phyloP scores from a whole-genome alignment of 2,113 vertebrate genomes.

The Polypterus senegalus region DNA sequence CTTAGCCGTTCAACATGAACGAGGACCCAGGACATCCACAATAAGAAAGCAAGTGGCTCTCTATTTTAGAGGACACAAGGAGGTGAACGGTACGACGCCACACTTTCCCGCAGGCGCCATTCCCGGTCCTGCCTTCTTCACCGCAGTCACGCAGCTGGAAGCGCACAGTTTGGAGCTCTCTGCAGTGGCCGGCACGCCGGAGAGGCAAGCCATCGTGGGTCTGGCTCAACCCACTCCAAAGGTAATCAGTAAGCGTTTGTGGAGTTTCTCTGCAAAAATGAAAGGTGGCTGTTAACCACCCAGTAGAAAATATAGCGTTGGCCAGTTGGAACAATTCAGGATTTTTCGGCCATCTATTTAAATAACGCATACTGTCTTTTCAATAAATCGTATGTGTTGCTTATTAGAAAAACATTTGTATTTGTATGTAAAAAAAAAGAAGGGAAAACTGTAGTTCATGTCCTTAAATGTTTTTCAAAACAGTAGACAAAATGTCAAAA shows the following conservation, averaged over 20 bases:
- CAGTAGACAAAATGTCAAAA: no score
- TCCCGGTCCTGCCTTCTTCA: constrained; percentile 84
- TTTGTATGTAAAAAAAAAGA: no score
- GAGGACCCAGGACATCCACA: constrained; percentile 89
- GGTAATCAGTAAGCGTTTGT: constrained; percentile 41
- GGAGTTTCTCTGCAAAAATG: no score
- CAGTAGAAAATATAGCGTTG: no score
- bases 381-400: no score
- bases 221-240: constrained; percentile 93
- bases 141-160: constrained; percentile 86
- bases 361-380: no score
- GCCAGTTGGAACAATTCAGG: no score
- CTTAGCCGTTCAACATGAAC: constrained; percentile 90
- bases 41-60: constrained; percentile 96
- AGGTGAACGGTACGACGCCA: constrained; percentile 69
- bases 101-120: constrained; percentile 76
- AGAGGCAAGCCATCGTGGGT: constrained; percentile 82
- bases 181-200: constrained; percentile 64
- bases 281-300: no score
- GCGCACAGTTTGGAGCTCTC: constrained; percentile 84
- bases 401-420: no score
- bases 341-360: no score
- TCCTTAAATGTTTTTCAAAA: no score
- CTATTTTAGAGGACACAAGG: constrained; percentile 95
- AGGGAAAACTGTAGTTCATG: no score